These are phyloP conservation scores for Laticauda laticaudata DNA, from an alignment of 2,113 vertebrate genomes.

Conservation along the genomic window DNA sequence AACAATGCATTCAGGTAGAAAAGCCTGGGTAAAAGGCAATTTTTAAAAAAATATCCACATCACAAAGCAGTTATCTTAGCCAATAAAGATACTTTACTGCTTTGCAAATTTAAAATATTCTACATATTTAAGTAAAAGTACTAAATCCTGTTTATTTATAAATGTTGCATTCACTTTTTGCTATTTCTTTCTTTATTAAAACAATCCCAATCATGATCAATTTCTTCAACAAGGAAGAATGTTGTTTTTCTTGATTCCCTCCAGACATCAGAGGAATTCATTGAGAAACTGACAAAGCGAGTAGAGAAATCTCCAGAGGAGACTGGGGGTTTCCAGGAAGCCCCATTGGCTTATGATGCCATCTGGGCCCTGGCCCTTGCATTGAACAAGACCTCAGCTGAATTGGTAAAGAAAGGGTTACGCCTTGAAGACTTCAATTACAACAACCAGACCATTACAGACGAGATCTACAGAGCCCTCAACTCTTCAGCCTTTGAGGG, in stretches of 20 bases:
- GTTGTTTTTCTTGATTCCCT: fast-evolving
- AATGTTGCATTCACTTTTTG: neutral
- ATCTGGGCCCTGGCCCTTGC: conserved; percentile 93
- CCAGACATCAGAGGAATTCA: conserved; percentile 93
- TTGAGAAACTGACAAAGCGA: conserved; percentile 84
- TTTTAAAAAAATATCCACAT: neutral
- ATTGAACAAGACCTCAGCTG: conserved; percentile 89
- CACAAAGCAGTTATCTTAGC: neutral
- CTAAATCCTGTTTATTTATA: neutral
- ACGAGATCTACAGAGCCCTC: conserved; percentile 92
- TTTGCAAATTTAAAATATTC: neutral
- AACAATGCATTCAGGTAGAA: neutral
- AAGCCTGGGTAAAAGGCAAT: neutral
- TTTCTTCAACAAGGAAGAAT: neutral
- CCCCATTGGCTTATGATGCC: conserved; percentile 90
- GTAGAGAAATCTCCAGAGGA: conserved; percentile 90
- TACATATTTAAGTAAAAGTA: neutral
- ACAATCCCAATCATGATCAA: neutral
- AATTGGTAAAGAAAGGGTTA: conserved; percentile 80
- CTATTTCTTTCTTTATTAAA: neutral
- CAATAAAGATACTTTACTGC: neutral
- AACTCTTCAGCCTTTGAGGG: conserved; percentile 96
- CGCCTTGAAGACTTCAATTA: conserved; percentile 95
- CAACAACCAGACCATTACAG: conserved; percentile 91
- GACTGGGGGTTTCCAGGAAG: conserved; percentile 92